phyloP scores from a whole-genome alignment of 2,113 vertebrate species.

The Dromas ardeola region DNA sequence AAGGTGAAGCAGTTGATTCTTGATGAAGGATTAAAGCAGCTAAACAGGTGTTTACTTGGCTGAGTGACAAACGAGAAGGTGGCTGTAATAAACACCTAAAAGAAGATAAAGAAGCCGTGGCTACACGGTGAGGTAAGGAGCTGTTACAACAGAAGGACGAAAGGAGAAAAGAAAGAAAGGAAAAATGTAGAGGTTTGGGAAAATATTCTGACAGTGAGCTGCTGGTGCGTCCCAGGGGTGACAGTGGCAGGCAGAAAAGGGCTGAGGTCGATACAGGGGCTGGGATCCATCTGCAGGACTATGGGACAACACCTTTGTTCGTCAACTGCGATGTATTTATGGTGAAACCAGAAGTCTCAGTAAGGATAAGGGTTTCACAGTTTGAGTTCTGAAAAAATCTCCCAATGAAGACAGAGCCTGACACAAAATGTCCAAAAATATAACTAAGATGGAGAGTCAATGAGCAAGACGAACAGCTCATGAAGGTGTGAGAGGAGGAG shows the following conservation, averaged over 20 bases:
- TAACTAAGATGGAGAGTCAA: neutral
- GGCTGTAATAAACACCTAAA: neutral
- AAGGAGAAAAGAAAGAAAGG: neutral
- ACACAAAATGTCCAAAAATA: neutral
- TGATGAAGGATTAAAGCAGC: neutral
- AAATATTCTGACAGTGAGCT: neutral
- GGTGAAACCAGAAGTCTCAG: neutral
- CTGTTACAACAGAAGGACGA: neutral
- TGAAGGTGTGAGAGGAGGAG: neutral
- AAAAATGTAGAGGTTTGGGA: neutral
- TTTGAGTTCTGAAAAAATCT: neutral
- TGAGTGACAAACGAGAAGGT: neutral
- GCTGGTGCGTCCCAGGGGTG: fast-evolving
- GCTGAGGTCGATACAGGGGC: fast-evolving
- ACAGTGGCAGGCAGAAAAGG: neutral
- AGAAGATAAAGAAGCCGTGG: neutral
- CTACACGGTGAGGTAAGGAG: neutral
- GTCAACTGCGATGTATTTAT: fast-evolving
- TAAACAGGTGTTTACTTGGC: conserved; percentile 21
- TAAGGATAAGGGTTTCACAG: neutral
- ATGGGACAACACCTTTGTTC: fast-evolving
- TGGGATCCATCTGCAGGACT: neutral
- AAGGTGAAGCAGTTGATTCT: conserved; percentile 27
- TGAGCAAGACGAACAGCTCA: neutral
- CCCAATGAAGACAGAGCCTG: neutral